Conservation (phyloP, 2,888 invertebrate genomes). For the Tipula helvola region DNA sequence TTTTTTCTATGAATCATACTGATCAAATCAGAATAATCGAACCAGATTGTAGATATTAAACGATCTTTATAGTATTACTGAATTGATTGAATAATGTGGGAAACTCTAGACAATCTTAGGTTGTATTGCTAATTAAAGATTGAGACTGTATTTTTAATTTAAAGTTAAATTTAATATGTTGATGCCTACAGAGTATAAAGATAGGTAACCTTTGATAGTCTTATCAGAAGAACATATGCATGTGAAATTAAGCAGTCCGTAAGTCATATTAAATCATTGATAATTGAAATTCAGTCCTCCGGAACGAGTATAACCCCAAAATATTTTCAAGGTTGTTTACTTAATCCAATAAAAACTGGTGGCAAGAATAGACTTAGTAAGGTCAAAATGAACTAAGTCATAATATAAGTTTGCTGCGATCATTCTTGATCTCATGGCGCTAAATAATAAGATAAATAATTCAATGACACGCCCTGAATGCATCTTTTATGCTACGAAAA, state of each 20-base stretch:
- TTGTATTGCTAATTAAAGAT: too few species aligned
- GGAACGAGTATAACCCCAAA: background rate
- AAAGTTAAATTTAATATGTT: too few species aligned
- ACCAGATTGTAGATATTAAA: too few species aligned
- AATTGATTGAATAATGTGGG: too few species aligned
- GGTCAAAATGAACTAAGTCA: background rate
- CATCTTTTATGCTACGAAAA: background rate
- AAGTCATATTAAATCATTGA: background rate
- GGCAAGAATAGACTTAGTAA: background rate
- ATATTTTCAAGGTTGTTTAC: background rate
- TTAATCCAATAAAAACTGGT: background rate
- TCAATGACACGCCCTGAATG: background rate
- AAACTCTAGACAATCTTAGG: too few species aligned
- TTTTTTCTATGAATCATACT: too few species aligned
- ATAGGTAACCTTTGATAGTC: background rate
- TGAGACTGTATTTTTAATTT: too few species aligned
- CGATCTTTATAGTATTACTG: too few species aligned
- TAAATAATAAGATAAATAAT: background rate
- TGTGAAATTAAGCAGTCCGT: background rate
- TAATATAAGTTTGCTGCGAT: background rate
- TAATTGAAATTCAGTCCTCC: background rate
- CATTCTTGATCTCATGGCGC: background rate
- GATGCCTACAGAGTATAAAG: background rate
- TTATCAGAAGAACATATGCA: background rate
- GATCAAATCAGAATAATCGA: too few species aligned